Conservation (phyloP, 2,113 vertebrate genomes). For the Perca schrenkii region DNA sequence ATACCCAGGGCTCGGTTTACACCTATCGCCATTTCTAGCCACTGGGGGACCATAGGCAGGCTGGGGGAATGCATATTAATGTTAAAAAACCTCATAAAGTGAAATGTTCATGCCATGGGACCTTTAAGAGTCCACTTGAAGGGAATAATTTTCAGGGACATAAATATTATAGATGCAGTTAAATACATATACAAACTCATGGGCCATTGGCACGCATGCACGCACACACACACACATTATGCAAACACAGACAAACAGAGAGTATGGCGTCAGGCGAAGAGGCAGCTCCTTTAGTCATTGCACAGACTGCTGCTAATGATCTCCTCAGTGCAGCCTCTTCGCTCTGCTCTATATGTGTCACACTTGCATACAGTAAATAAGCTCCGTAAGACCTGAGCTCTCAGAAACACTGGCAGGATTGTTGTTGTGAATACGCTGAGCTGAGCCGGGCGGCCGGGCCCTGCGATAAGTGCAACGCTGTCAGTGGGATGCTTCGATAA, state of each 20-base stretch:
- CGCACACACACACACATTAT: conserved; percentile 24
- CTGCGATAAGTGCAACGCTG: conserved; percentile 59
- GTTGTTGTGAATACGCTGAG: conserved; percentile 54
- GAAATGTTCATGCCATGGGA: no score
- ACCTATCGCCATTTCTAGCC: no score
- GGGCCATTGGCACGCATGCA: conserved; percentile 16
- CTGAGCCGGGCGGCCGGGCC: conserved; percentile 30
- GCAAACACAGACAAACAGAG: conserved; percentile 25
- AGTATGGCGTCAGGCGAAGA: conserved; percentile 21
- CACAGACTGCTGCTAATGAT: conserved; percentile 66
- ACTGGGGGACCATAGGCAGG: no score
- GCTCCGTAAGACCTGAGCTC: conserved; percentile 50
- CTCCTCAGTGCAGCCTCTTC: conserved; percentile 50
- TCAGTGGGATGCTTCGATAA: conserved; percentile 60
- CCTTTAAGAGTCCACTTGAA: no score
- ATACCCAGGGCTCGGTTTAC: no score
- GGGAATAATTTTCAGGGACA: no score
- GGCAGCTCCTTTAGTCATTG: conserved; percentile 40
- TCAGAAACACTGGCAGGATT: conserved; percentile 48
- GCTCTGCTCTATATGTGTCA: conserved; percentile 61
- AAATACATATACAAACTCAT: no score
- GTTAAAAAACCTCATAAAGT: no score
- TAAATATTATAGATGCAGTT: no score
- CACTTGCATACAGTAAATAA: conserved; percentile 62
- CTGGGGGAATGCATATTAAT: no score